phyloP scores from a whole-genome alignment of 2,888 invertebrate species.

The Eilema griseolum region DNA sequence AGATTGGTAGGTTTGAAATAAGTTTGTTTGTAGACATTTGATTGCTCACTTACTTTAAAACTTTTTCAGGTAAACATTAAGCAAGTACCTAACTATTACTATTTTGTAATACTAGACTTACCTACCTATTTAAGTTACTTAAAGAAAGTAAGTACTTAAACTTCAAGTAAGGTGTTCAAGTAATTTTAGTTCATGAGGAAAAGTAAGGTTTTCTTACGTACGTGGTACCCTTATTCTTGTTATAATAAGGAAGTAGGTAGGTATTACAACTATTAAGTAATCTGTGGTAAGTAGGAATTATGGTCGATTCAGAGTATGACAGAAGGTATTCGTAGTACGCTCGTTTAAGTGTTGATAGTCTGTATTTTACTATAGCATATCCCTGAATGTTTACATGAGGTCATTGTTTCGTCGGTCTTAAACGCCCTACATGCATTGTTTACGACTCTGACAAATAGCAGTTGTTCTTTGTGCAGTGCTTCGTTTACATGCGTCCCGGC shows the following conservation, averaged over 20 bases:
- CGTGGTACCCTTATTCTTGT: neutral
- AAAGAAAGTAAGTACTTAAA: constrained; percentile 9
- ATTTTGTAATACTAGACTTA: constrained; percentile 4
- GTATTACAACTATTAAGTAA: too few species aligned
- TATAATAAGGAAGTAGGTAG: neutral
- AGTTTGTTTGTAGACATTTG: constrained; percentile 16
- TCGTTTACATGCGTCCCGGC: constrained; percentile 74
- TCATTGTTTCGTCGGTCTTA: constrained; percentile 57
- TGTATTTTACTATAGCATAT: constrained; percentile 31
- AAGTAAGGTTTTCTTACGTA: neutral
- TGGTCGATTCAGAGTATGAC: neutral
- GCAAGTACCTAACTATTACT: neutral
- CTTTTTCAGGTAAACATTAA: neutral
- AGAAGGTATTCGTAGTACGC: neutral
- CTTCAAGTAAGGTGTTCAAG: constrained; percentile 6
- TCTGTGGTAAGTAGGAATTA: too few species aligned
- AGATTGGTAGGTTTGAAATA: constrained; percentile 22
- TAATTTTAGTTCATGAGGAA: constrained; percentile 1
- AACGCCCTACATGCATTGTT: constrained; percentile 59
- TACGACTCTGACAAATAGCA: constrained; percentile 55
- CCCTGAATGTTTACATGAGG: constrained; percentile 49
- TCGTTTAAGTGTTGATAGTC: constrained; percentile 20
- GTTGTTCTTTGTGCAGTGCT: constrained; percentile 61
- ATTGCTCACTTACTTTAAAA: constrained; percentile 23
- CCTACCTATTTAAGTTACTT: constrained; percentile 1